A percentile compares a stretch with the other conserved stretches of the same genome.
Evolutionary conservation across 2,888 invertebrate genomes (phyloP).

Genomic region (Ypsolopha sequella): DNA sequence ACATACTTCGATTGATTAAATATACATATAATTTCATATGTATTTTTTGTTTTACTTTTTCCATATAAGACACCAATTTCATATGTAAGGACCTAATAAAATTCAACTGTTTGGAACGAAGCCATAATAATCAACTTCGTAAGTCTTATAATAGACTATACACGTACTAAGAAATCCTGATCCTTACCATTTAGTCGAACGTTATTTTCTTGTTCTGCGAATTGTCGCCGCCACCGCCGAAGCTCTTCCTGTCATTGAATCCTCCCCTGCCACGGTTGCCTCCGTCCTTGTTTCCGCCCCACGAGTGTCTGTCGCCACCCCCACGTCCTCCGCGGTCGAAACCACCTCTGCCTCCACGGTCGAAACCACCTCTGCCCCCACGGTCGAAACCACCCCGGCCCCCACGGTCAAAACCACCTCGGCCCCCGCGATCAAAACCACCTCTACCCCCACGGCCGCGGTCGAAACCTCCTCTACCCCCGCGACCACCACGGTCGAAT

Average conservation of each 20-base stretch:
- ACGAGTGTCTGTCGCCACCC: slow-evolving; percentile 47
- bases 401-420: slow-evolving; percentile 16
- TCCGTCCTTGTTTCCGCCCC: slow-evolving; percentile 43
- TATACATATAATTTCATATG: too few species aligned
- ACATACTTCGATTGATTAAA: too few species aligned
- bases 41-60: too few species aligned
- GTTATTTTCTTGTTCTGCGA: slow-evolving; percentile 82
- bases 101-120: too few species aligned
- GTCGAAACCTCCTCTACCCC: slow-evolving; percentile 23
- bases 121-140: too few species aligned
- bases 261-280: slow-evolving; percentile 60
- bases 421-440: slow-evolving; percentile 6
- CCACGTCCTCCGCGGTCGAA: slow-evolving; percentile 14
- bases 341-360: slow-evolving; percentile 37
- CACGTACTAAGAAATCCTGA: too few species aligned
- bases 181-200: slow-evolving; percentile 66
- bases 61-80: too few species aligned
- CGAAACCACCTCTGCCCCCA: slow-evolving; percentile 10
- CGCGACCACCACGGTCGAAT: slow-evolving; percentile 35
- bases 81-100: too few species aligned
- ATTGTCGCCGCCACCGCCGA: slow-evolving; percentile 59
- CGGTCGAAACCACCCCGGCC: slow-evolving; percentile 18
- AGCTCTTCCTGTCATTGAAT: slow-evolving; percentile 75
- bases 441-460: slow-evolving; percentile 27
- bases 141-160: too few species aligned